Evolutionary conservation across 2,113 vertebrate genomes (phyloP).

Genomic region (Coregonus clupeaformis): DNA sequence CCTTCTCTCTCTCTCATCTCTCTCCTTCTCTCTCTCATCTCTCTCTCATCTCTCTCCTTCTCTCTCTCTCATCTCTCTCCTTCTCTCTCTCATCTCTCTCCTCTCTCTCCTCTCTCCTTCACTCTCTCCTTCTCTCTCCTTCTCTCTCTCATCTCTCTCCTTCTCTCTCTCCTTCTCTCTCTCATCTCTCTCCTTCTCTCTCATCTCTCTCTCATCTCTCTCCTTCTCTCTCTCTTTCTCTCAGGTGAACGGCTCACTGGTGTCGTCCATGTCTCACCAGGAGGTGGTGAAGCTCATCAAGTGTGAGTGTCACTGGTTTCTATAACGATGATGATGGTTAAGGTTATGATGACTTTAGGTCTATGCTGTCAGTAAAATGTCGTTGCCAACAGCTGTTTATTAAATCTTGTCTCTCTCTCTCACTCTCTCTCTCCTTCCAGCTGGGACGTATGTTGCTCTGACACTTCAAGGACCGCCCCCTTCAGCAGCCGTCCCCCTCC

Average conservation of each 20-base stretch:
- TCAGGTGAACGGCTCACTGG: slow-evolving; percentile 90
- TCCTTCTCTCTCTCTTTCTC: slow-evolving; percentile 11
- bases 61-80: too few relatives aligned
- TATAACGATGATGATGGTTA: neutral
- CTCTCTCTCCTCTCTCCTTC: too few relatives aligned
- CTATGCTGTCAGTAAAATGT: neutral
- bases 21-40: too few relatives aligned
- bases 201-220: too few relatives aligned
- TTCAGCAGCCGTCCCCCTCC: slow-evolving; percentile 54
- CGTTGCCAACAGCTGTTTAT: neutral
- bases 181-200: too few relatives aligned
- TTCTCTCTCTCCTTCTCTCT: too few relatives aligned
- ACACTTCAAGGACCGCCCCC: slow-evolving; percentile 87
- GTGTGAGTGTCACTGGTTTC: slow-evolving; percentile 75
- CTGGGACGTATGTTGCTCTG: slow-evolving; percentile 87
- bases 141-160: too few relatives aligned
- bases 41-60: too few relatives aligned
- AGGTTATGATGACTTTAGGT: neutral
- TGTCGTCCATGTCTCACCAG: slow-evolving; percentile 91
- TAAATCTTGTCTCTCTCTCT: neutral
- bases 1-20: too few relatives aligned
- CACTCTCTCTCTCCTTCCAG: slow-evolving; percentile 49
- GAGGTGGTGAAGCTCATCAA: slow-evolving; percentile 96
- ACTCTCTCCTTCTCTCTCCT: neutral
- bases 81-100: too few relatives aligned